Percentiles rank a stretch among this genome's conserved stretches.
Evolutionary conservation across 2,888 invertebrate species (phyloP).

Genomic region (Archips crataeganus): DNA sequence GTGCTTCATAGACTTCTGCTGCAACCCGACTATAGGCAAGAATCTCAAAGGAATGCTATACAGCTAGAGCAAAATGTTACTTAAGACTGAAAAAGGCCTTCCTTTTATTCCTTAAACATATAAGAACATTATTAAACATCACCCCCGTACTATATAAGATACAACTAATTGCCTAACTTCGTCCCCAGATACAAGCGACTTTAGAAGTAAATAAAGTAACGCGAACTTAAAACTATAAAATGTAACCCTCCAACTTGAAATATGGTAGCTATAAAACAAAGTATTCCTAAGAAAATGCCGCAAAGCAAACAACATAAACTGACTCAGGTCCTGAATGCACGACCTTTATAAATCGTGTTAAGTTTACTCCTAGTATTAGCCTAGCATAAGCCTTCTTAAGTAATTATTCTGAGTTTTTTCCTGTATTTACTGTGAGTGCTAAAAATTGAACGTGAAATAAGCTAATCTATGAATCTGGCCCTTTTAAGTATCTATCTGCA

Average conservation of each 20-base stretch:
- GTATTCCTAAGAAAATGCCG: conserved; percentile 20
- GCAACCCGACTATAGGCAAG: too few relatives aligned
- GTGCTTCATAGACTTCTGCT: too few relatives aligned
- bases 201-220: conserved; percentile 31
- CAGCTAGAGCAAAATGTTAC: too few relatives aligned
- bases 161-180: not conserved
- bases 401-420: not conserved
- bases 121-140: too few relatives aligned
- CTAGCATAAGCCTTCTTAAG: not conserved
- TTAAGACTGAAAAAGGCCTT: too few relatives aligned
- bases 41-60: too few relatives aligned
- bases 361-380: not conserved
- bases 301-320: conserved; percentile 18
- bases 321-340: not conserved
- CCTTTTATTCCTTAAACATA: too few relatives aligned
- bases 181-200: not conserved
- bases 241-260: conserved; percentile 5
- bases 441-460: not conserved
- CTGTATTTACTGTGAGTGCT: not conserved
- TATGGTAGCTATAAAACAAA: conserved; percentile 17
- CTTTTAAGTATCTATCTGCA: too few relatives aligned
- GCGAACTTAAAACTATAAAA: conserved; percentile 30
- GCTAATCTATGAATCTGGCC: too few relatives aligned
- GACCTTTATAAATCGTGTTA: not conserved
- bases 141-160: not conserved